These are phyloP conservation scores for Sebastes iracundus DNA, from an alignment of 2,797 vertebrate genomes.

Conservation along the genomic window DNA sequence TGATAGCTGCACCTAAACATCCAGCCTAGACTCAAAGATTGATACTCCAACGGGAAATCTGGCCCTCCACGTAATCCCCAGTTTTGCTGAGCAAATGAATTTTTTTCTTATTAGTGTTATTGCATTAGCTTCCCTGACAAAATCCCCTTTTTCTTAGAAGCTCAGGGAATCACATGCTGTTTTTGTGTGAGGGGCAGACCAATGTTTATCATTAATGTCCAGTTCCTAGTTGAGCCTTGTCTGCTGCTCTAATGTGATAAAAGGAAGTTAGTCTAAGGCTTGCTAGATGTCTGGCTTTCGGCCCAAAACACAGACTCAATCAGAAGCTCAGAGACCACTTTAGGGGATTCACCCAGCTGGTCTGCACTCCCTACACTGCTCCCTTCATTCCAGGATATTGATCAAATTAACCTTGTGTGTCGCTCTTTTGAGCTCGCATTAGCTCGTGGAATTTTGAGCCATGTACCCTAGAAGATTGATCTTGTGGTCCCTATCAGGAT, in stretches of 20 bases:
- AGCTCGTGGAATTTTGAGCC: slow-evolving; percentile 38
- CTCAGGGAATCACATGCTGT: slow-evolving; percentile 75
- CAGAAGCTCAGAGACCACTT: slow-evolving; percentile 58
- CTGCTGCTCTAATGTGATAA: slow-evolving; percentile 78
- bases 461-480: slow-evolving; percentile 9
- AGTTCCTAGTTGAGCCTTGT: slow-evolving; percentile 67
- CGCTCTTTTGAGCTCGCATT: slow-evolving; percentile 20
- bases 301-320: slow-evolving; percentile 59
- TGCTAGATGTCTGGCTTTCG: slow-evolving; percentile 61
- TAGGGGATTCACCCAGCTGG: slow-evolving; percentile 41
- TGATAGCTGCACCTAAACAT: slow-evolving; percentile 12
- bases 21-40: slow-evolving; percentile 4
- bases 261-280: slow-evolving; percentile 65
- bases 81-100: slow-evolving; percentile 60
- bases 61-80: slow-evolving; percentile 7
- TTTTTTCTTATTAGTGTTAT: slow-evolving; percentile 74
- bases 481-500: slow-evolving; percentile 13
- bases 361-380: neutral
- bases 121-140: slow-evolving; percentile 76
- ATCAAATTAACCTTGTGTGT: slow-evolving; percentile 52
- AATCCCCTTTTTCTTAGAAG: slow-evolving; percentile 60
- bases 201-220: slow-evolving; percentile 74
- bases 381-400: slow-evolving; percentile 40
- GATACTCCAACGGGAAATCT: slow-evolving; percentile 21
- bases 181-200: slow-evolving; percentile 65